Base-by-base conservation (phyloP, 2,888 invertebrate genomes). In the Anthophora plumipes region DNA sequence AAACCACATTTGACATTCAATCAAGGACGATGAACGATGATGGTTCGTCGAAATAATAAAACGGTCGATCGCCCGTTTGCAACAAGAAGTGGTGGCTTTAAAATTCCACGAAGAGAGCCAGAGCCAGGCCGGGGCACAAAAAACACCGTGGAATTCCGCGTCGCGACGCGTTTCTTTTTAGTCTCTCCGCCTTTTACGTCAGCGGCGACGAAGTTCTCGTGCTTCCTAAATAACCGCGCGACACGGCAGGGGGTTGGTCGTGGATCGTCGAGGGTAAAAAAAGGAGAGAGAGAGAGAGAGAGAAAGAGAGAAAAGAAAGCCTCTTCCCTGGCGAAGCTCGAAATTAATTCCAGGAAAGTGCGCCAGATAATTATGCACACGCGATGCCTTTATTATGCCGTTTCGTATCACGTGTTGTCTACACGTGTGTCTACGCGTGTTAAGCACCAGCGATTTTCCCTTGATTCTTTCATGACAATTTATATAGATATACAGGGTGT, bases 341-440 rank as follows among this genome's bases (percentile, higher is more conserved):
- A 89, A 86, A 89, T 89, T 88, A 89, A 89, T 89, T 89, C 88
- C 84, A 81, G 82, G 89, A 89, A 89, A 87, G 85, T 85, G 80
- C 82, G 83, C 69, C 71, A 80, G 85, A 85, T 89, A 88, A 89
- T 89, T 90, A 88, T 77, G 86, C 80, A 76, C 89, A 90, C 90
- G 90, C 90, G 83, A 89, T 85, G 79, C 82, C 72, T 80, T 83
- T 82, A 81, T 88, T 87, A 88, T 63, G 46, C 17, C 71, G 66
- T 70, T 59, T 70, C 60, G 80, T 54, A 31, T 78, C 70, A 60
- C 79, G 78, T 80, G 75, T 83, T 77, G 83, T 87, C 85, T 73
- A 54, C 74, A 17, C 25, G 43, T 37, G 52, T 41, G 31, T 20
- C 39, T 31, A 43, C 22, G 48, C 48, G 14, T 22, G 37, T 11